phyloP scores from a whole-genome alignment of 1,140 invertebrate genomes.

The Zaprionus tsacasi region DNA sequence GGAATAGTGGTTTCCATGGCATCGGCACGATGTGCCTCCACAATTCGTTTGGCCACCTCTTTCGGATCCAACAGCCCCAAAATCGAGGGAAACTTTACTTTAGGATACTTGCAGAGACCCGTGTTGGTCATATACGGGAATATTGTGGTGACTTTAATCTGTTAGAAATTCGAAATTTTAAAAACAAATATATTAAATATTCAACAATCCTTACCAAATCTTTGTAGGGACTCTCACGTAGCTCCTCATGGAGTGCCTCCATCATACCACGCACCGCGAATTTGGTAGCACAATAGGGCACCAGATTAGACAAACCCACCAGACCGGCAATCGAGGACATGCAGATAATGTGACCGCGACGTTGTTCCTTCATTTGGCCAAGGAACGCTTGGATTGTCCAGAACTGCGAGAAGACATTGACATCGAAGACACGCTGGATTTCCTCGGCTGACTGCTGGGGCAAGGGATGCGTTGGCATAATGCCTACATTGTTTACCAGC shows the following conservation, averaged over 20 bases:
- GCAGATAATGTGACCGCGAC: constrained; percentile 91
- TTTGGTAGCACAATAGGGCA: constrained; percentile 92
- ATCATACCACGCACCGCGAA: constrained; percentile 91
- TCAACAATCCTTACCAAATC: constrained; percentile 49
- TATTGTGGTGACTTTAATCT: constrained; percentile 92
- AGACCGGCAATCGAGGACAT: constrained; percentile 92
- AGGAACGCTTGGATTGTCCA: constrained; percentile 92
- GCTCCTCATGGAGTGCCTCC: constrained; percentile 89
- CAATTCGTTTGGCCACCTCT: constrained; percentile 88
- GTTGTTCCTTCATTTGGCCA: constrained; percentile 89
- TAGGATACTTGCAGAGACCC: constrained; percentile 91
- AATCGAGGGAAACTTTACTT: constrained; percentile 89
- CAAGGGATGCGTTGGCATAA: constrained; percentile 89
- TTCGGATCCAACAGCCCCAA: constrained; percentile 88
- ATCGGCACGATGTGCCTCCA: constrained; percentile 87
- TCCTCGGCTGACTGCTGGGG: constrained; percentile 86
- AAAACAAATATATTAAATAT: not conserved
- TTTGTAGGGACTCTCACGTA: constrained; percentile 85
- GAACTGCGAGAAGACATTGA: constrained; percentile 90
- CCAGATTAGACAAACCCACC: constrained; percentile 89
- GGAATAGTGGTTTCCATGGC: constrained; percentile 86
- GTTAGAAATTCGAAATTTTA: not conserved
- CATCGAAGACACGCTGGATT: constrained; percentile 87
- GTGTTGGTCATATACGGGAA: constrained; percentile 94
- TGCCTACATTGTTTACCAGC: constrained; percentile 92